Evolutionary conservation across 2,888 invertebrate species (phyloP).

Genomic region (Deilephila elpenor): DNA sequence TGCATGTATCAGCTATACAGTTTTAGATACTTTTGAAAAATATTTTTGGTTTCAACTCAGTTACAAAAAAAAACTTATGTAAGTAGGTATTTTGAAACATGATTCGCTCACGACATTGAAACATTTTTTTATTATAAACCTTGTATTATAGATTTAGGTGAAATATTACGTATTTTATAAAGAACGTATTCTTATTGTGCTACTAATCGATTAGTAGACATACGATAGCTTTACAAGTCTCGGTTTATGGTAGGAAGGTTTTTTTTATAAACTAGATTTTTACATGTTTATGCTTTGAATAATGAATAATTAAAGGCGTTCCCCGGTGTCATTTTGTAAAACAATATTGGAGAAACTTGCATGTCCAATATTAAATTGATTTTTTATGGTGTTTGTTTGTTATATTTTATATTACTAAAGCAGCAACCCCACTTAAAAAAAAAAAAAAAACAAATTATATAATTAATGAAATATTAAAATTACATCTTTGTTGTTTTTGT

Average conservation of each 20-base stretch:
- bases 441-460: background rate
- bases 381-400: background rate
- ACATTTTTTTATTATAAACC: conserved; percentile 19
- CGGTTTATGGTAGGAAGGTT: background rate
- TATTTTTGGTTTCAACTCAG: background rate
- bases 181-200: conserved; percentile 25
- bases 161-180: conserved; percentile 24
- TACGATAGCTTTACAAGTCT: conserved; percentile 23
- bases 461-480: background rate
- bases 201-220: conserved; percentile 21
- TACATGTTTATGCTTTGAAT: conserved; percentile 24
- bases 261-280: conserved; percentile 21
- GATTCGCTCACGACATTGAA: conserved; percentile 11
- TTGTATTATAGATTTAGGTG: conserved; percentile 26
- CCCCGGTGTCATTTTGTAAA: conserved; percentile 12
- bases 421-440: background rate
- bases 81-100: background rate
- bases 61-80: background rate
- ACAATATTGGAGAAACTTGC: background rate
- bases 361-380: background rate
- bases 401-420: background rate
- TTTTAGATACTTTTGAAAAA: too few species aligned
- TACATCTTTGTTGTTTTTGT: background rate
- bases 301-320: background rate
- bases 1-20: too few species aligned